These are phyloP conservation scores for Cinara cedri DNA, from an alignment of 2,888 invertebrate genomes.

Conservation along the genomic window DNA sequence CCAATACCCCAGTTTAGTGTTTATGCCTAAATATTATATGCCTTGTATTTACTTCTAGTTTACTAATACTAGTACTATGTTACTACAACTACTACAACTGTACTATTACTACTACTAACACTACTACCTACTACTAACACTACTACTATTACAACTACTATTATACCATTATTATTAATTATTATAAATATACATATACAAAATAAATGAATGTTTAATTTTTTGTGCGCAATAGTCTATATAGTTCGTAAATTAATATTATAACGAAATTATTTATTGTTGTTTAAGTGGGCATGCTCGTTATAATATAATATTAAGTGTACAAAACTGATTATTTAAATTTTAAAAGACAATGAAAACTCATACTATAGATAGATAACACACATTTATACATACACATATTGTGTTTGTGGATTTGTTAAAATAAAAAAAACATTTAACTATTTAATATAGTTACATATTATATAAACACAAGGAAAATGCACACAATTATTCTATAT, in stretches of 20 bases:
- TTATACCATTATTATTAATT: slow-evolving; percentile 30
- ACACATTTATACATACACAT: background rate
- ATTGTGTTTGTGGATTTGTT: slow-evolving; percentile 21
- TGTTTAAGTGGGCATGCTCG: slow-evolving; percentile 4
- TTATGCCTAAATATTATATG: too few relatives aligned
- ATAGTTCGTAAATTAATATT: slow-evolving; percentile 48
- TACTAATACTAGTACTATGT: background rate
- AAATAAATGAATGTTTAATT: slow-evolving; percentile 16
- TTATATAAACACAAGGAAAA: slow-evolving; percentile 28
- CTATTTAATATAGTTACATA: slow-evolving; percentile 26
- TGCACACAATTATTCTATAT: slow-evolving; percentile 54
- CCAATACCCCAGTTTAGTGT: background rate
- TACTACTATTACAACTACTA: slow-evolving; percentile 36
- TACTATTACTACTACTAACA: background rate
- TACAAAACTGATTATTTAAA: slow-evolving; percentile 44
- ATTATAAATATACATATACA: slow-evolving; percentile 31
- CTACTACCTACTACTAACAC: background rate
- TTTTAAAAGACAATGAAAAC: slow-evolving; percentile 7
- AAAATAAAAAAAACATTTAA: slow-evolving; percentile 11
- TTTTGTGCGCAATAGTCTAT: slow-evolving; percentile 21
- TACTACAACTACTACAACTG: background rate
- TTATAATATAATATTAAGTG: slow-evolving; percentile 33
- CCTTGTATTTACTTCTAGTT: background rate
- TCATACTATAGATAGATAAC: slow-evolving; percentile 8
- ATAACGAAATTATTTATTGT: slow-evolving; percentile 37